Evolutionary conservation across 2,797 vertebrate species (phyloP), one percentile per base, ranked within the genome.

Genomic region (Argyrosomus regius): DNA sequence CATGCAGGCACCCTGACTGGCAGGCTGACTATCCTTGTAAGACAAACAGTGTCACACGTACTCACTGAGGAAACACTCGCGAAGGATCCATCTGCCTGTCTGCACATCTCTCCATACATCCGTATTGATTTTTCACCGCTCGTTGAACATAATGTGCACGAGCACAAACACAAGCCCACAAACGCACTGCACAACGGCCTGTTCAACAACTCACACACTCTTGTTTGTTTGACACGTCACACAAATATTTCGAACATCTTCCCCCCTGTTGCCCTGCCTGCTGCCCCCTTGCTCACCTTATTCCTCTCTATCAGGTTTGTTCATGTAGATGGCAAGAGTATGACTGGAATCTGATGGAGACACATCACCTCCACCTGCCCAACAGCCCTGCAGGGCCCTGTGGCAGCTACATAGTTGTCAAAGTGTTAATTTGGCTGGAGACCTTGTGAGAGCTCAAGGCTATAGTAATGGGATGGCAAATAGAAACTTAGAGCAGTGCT

Each of bases 331-430:
- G 72, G 66, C 41, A 12, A 20, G 73, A 83, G 58, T 66, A 89
- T 86, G 82, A 80, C 18, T 81, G 87, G 82, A 92, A 92, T 92
- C 75, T 74, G 57, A 86, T 64, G 54, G 81, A 82, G 83, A 67
- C 67, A 57, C 18, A 20, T 71, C 74, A 77, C 61, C 64, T 76
- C 54, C 70, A 78, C 73, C 66, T 87, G 54, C 77, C 75, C 13
- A 78, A 77, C 69, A 69, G 62, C 75, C 83, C 66, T 28, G 54
- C 66, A 45, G 84, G 87, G 76, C 53, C 53, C 73, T 7, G 3
- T 48, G 56, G 68, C 50, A 82, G 52, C 50, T 52, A 17, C 70
- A 53, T 54, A 31, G 49, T 61, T 85, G 80, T 81, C 78, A 72
- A 49, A 43, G 12, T 69, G 56, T 82, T 88, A 48, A 74, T 75